Base-by-base conservation (phyloP, 2,113 vertebrate species). In the Scomber scombrus region DNA sequence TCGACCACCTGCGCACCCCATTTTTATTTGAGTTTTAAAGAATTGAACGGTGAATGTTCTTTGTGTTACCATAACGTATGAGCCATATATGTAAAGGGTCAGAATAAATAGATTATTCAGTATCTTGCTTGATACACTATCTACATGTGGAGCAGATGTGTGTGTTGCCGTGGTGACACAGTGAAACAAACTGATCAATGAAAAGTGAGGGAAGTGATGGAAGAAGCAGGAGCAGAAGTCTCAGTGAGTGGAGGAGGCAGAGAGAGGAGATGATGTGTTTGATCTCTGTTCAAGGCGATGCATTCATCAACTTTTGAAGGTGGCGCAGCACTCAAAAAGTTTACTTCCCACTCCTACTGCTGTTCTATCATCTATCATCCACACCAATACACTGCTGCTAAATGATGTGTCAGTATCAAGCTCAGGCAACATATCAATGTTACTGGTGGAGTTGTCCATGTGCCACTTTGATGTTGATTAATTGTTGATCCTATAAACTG, bases 261-360 rank as follows among this genome's bases (percentile, higher is more conserved):
- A 71, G 55, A 74, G 29, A 60, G n/a, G 40, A 71, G 69, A 67
- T 54, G 62, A 45, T 29, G 54, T 45, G 51, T 81, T 63, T 75
- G 57, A 81, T 81, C 31, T 75, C 31, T 29, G 45, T 31, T 70
- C 51, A 51, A 67, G 55, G 55, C 23, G 13, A 64, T 16, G 58
- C 60, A 71, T 69, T 75, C 50, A 69, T 75, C 71, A 81, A 43
- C 56, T 56, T 81, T 15, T 69, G 63, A 69, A 81, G 57, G 50
- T 74, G 55, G 51, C 45, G 68, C 68, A 72, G 45, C 29, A 16
- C 60, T 79, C 68, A 64, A 50, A 26, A 71, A 29, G 58, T 79
- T 71, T 79, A 50, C 68, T 71, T 79, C 52, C 57, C 58, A 79
- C 58, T 71, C 56, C 58, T 79, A 40, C 34, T 40, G 63, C 54